phyloP scores from a whole-genome alignment of 2,888 invertebrate species.

The Muscina levida region DNA sequence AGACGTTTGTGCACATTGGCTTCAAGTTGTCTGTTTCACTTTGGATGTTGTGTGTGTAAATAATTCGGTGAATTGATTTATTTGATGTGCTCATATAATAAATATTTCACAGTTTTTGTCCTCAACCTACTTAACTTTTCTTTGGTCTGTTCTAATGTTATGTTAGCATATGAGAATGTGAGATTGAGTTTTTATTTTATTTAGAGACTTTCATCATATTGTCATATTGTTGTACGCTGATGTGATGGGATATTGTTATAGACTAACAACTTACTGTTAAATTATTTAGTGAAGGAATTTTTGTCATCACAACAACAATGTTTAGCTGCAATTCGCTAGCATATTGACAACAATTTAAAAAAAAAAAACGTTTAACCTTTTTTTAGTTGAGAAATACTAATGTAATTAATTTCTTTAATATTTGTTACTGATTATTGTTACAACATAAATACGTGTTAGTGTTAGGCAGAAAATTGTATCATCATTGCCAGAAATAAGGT shows the following conservation, averaged over 20 bases:
- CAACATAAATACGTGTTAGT: too few species aligned
- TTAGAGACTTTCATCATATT: constrained; percentile 54
- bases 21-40: background rate
- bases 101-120: constrained; percentile 48
- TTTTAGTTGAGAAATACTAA: too few species aligned
- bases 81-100: constrained; percentile 61
- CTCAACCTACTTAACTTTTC: constrained; percentile 12
- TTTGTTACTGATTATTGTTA: too few species aligned
- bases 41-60: constrained; percentile 31
- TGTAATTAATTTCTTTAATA: too few species aligned
- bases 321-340: too few species aligned
- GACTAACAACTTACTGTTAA: constrained; percentile 45
- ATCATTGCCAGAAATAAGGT: too few species aligned
- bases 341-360: too few species aligned
- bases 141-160: background rate
- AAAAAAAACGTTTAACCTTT: too few species aligned
- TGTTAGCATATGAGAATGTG: background rate
- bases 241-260: constrained; percentile 43
- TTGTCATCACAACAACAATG: too few species aligned
- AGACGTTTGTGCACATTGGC: background rate
- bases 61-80: constrained; percentile 64
- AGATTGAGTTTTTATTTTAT: constrained; percentile 51
- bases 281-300: constrained; percentile 49
- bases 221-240: constrained; percentile 42
- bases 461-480: too few species aligned